phyloP scores from a whole-genome alignment of 2,113 vertebrate species.

The Esox niger region DNA sequence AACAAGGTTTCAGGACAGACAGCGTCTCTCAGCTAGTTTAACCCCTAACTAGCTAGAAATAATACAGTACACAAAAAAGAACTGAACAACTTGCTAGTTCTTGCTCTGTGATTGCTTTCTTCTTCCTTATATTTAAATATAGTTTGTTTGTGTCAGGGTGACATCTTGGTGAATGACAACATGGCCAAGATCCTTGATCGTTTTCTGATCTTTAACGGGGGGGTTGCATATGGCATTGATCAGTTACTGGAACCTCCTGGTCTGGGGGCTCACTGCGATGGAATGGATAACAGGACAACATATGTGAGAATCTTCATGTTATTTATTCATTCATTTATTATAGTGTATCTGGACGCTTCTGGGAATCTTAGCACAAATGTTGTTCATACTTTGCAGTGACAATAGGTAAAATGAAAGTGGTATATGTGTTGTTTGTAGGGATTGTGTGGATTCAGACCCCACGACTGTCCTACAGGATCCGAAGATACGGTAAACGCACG shows the following conservation, averaged over 20 bases:
- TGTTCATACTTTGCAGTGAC: no score
- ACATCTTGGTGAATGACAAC: constrained; percentile 74
- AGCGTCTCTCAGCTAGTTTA: no score
- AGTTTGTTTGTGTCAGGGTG: constrained; percentile 71
- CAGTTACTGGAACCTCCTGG: constrained; percentile 87
- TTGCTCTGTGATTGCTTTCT: no score
- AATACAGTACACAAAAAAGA: no score
- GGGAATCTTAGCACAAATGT: no score
- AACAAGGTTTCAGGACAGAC: no score
- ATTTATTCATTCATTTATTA: not conserved
- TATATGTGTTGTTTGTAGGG: constrained; percentile 51
- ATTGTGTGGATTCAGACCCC: constrained; percentile 71
- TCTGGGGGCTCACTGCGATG: constrained; percentile 87
- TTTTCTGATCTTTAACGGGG: constrained; percentile 79
- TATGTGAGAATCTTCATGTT: constrained; percentile 42
- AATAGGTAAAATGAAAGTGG: no score
- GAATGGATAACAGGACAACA: constrained; percentile 52
- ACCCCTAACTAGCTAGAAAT: no score
- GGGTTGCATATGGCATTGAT: constrained; percentile 86
- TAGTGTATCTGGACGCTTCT: no score
- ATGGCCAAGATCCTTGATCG: constrained; percentile 79
- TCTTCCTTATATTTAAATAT: not conserved
- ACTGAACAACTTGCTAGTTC: no score
- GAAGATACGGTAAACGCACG: constrained; percentile 58
- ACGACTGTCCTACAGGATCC: constrained; percentile 61